phyloP scores from a whole-genome alignment of 2,113 vertebrate species.

The Perognathus longimembris region DNA sequence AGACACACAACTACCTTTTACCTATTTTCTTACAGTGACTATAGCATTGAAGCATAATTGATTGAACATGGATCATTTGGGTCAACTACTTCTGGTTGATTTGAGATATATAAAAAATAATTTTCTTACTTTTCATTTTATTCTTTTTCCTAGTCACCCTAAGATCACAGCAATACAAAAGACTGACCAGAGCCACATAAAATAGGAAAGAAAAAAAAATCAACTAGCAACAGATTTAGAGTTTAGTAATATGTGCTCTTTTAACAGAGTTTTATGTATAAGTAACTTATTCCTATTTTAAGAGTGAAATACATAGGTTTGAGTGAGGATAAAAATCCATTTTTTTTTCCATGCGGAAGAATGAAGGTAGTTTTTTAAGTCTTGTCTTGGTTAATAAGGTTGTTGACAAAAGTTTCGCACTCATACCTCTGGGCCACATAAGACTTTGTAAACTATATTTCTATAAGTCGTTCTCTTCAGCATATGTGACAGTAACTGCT shows the following conservation, averaged over 20 bases:
- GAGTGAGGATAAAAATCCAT: neutral
- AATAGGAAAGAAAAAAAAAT: neutral
- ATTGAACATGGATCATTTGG: neutral
- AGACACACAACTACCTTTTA: neutral
- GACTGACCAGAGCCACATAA: neutral
- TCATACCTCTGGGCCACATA: neutral
- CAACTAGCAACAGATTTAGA: neutral
- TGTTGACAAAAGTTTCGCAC: neutral
- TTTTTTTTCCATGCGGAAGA: neutral
- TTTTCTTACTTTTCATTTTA: neutral
- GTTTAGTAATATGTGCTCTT: neutral
- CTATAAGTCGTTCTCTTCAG: neutral
- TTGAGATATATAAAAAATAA: neutral
- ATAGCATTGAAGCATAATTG: neutral
- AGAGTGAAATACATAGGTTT: neutral
- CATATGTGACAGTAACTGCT: neutral
- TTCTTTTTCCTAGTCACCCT: neutral
- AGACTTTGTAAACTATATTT: neutral
- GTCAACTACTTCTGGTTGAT: neutral
- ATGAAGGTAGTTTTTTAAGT: neutral
- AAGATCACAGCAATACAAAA: neutral
- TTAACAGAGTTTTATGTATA: neutral
- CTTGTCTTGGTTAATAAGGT: fast-evolving
- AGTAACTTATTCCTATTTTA: neutral
- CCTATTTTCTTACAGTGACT: neutral